Evolutionary conservation across 2,888 invertebrate genomes (phyloP).

Genomic region (Dasypogon diadema): DNA sequence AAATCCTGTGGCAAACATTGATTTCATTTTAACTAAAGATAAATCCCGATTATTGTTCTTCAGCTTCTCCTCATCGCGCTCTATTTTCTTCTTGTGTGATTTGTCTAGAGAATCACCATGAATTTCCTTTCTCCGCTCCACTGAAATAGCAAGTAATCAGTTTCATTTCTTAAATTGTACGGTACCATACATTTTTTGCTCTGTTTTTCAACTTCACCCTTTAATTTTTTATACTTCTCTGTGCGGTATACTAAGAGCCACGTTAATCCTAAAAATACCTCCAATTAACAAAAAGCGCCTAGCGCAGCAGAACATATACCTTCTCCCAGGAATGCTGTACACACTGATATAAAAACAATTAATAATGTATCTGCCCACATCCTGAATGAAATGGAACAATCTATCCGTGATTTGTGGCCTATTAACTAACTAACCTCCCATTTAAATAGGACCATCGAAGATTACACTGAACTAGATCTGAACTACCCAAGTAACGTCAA

Average conservation of each 20-base stretch:
- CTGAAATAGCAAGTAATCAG: too few species aligned
- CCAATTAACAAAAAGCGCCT: not conserved
- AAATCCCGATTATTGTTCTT: constrained; percentile 98
- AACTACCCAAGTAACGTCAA: too few species aligned
- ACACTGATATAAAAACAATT: constrained; percentile 96
- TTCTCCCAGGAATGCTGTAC: constrained; percentile 96
- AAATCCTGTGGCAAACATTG: constrained; percentile 99
- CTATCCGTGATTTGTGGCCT: too few species aligned
- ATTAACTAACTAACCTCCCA: too few species aligned
- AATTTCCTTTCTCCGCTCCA: constrained; percentile 96
- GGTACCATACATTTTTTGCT: constrained; percentile 91
- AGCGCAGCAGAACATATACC: constrained; percentile 71
- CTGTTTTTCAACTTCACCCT: constrained; percentile 97
- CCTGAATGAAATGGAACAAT: too few species aligned
- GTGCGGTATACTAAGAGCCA: constrained; percentile 98
- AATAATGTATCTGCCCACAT: constrained; percentile 85
- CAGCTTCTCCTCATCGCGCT: constrained; percentile 95
- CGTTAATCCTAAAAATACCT: constrained; percentile 82
- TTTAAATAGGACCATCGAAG: too few species aligned
- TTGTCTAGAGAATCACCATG: constrained; percentile 92
- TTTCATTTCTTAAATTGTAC: too few species aligned
- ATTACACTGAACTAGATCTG: too few species aligned
- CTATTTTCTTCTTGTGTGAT: constrained; percentile 95
- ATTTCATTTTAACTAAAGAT: constrained; percentile 99
- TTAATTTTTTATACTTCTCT: constrained; percentile 97